Percentiles rank a stretch among this genome's conserved stretches.
Evolutionary conservation across 2,113 vertebrate species (phyloP).

Genomic region (Istiophorus platypterus): DNA sequence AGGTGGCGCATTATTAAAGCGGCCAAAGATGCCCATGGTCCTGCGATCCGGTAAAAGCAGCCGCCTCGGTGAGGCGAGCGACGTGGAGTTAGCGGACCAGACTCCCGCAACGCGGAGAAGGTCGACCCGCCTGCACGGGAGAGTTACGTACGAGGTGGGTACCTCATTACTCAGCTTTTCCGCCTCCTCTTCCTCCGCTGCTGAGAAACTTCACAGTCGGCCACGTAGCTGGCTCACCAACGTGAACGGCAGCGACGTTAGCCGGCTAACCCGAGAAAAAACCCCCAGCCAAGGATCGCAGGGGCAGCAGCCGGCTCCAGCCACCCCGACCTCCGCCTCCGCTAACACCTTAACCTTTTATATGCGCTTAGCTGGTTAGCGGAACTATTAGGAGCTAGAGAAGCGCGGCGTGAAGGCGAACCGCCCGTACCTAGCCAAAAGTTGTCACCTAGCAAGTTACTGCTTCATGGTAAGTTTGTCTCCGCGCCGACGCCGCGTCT

Average conservation of each 20-base stretch:
- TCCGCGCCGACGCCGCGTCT: background rate
- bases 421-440: background rate
- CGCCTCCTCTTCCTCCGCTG: conserved; percentile 73
- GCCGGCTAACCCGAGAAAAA: conserved; percentile 4
- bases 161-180: conserved; percentile 67
- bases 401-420: background rate
- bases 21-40: conserved; percentile 62
- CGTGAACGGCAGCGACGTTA: conserved; percentile 14
- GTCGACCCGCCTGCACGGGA: conserved; percentile 40
- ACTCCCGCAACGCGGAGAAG: background rate
- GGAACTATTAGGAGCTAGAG: background rate
- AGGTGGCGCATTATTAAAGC: conserved; percentile 34
- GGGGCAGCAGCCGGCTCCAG: background rate
- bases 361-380: conserved; percentile 1
- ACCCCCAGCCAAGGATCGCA: fast-evolving
- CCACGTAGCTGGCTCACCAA: conserved; percentile 73
- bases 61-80: fast-evolving
- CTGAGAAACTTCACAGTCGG: conserved; percentile 48
- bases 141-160: conserved; percentile 58
- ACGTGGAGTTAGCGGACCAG: background rate
- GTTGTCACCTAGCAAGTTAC: background rate
- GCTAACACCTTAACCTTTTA: background rate
- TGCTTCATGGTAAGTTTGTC: conserved; percentile 54
- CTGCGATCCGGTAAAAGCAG: conserved; percentile 58
- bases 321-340: too few relatives aligned